Base-by-base conservation (phyloP, 2,888 invertebrate genomes). In the Andrena hattorfiana region DNA sequence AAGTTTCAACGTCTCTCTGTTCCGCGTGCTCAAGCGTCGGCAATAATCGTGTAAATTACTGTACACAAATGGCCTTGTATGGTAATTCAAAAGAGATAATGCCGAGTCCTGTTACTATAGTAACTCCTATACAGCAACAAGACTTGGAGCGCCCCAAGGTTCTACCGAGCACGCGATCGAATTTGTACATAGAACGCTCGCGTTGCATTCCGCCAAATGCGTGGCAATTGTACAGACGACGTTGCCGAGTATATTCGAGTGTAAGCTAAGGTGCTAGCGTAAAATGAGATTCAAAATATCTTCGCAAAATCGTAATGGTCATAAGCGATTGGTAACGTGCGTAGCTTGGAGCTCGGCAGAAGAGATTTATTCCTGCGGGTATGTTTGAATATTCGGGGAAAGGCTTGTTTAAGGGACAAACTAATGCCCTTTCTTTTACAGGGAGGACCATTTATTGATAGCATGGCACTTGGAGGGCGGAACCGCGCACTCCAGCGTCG, bases 271-370 rank as follows among this genome's bases (percentile, higher is more conserved):
- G 70, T 30, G 35, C 67, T 30, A 56, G 3, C 6, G 1, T 49
- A 71, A 64, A 72, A 94, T 94, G 93, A 91, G 89, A 83, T 92
- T 94, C n/a, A 93, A 93, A 89, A 91, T 94, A 90, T 92, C 92
- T 26, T 77, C 97, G 81, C 96, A 96, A 88, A 97, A 97, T 91
- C 97, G 97, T 90, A 96, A 97, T 26, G 96, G 97, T 77, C 97
- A 97, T 93, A 95, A 95, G 82, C 97, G 97, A 89, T 96, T 97
- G n/a, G 97, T 98, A 13, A 97, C 97, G 81, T 98, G 98, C 93
- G 97, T 98, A 16, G 97, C 97, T 87, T 99, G 99, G 99, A 97
- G 97, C 93, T 97, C 97, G 89, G 97, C 98, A 35, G 99, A 99
- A 94, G 99, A 99, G 94, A 97, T 99, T 66, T 98, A 97, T 94